Evolutionary conservation across 2,888 invertebrate species (phyloP).

Genomic region (Perdita meconis): DNA sequence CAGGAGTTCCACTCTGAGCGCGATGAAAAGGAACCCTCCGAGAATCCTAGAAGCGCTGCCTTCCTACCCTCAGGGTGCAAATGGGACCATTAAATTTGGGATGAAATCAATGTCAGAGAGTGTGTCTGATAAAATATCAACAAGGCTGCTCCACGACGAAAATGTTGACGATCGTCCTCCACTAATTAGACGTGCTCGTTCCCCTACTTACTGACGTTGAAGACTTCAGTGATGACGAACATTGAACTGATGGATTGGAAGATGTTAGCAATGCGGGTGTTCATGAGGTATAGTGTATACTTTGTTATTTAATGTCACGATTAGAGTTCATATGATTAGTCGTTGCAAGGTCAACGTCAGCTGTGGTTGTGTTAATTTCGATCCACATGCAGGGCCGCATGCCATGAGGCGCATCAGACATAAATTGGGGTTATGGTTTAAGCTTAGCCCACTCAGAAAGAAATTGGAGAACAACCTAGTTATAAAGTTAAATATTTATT

Average conservation of each 20-base stretch:
- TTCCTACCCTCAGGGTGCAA: conserved; percentile 71
- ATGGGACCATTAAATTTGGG: conserved; percentile 23
- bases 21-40: conserved; percentile 77
- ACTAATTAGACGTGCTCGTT: conserved; percentile 54
- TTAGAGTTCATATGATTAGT: too few relatives aligned
- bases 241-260: background rate
- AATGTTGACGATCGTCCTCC: conserved; percentile 5
- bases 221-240: background rate
- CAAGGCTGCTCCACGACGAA: conserved; percentile 37
- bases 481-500: too few relatives aligned
- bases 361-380: too few relatives aligned
- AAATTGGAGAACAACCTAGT: too few relatives aligned
- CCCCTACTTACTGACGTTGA: conserved; percentile 66
- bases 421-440: too few relatives aligned
- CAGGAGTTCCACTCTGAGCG: conserved; percentile 45
- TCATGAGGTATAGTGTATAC: conserved; percentile 16
- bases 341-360: too few relatives aligned
- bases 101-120: conserved; percentile 22
- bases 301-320: background rate
- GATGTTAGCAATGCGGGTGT: background rate
- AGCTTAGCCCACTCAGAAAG: too few relatives aligned
- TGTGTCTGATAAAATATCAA: conserved; percentile 32
- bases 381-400: too few relatives aligned
- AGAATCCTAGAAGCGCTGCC: conserved; percentile 81
- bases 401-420: too few relatives aligned